Conservation (phyloP, 2,888 invertebrate species). For the Heliconius charithonia region DNA sequence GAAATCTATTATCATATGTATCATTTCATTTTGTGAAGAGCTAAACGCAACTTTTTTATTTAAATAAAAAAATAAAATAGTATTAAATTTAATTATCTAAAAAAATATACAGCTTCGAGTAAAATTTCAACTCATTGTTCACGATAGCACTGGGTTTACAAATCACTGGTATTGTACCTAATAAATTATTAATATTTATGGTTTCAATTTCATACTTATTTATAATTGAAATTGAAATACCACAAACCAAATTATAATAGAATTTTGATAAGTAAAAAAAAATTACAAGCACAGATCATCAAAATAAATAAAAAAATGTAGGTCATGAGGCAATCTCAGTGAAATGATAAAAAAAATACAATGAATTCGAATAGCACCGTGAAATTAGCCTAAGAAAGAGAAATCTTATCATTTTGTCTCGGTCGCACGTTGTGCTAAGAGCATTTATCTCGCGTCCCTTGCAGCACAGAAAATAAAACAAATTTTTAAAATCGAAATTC, state of each 20-base stretch:
- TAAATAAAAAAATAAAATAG: no score
- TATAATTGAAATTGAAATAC: not conserved
- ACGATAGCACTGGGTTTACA: no score
- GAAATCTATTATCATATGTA: no score
- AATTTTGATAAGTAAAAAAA: not conserved
- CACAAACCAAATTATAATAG: not conserved
- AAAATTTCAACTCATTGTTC: no score
- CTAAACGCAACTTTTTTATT: no score
- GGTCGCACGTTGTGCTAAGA: conserved; percentile 7
- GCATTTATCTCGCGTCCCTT: no score
- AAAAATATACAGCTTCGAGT: no score
- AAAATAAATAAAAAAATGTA: conserved; percentile 33
- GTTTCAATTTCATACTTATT: not conserved
- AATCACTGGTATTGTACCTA: no score
- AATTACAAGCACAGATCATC: conserved; percentile 11
- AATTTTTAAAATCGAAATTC: no score
- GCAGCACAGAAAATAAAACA: no score
- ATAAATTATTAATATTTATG: not conserved
- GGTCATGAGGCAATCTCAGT: conserved; percentile 35
- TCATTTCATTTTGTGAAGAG: no score
- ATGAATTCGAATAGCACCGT: conserved; percentile 31
- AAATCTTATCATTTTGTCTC: conserved; percentile 36
- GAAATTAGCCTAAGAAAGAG: conserved; percentile 37
- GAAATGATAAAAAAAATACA: conserved; percentile 30
- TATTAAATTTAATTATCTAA: not conserved